Percentiles rank a stretch among this genome's conserved stretches.
These are phyloP conservation scores for Macropus fuliginosus DNA, from an alignment of 2,797 vertebrate species.

Conservation along the genomic window DNA sequence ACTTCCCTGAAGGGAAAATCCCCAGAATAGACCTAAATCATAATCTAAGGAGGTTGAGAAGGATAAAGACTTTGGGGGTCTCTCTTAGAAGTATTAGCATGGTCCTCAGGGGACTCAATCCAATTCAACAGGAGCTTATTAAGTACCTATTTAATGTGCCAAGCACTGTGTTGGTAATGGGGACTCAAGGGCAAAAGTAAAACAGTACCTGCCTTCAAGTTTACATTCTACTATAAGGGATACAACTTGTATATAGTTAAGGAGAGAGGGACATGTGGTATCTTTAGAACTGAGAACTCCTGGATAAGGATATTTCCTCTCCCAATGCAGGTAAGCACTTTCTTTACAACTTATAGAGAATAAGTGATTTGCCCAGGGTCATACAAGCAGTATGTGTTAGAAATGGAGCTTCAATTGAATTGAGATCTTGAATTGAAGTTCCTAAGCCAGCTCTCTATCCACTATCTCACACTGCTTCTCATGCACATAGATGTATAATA, in stretches of 20 bases:
- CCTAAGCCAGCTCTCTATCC: not conserved
- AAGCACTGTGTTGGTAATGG: not conserved
- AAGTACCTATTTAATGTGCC: not conserved
- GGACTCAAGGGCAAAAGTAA: not conserved
- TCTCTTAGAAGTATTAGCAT: not conserved
- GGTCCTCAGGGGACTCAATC: not conserved
- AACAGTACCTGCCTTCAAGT: not conserved
- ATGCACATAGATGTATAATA: not conserved
- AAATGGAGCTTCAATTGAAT: not conserved
- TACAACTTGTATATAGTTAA: not conserved
- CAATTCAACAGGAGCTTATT: not conserved
- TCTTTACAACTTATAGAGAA: not conserved
- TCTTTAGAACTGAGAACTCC: not conserved
- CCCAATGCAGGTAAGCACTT: not conserved
- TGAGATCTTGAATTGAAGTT: not conserved
- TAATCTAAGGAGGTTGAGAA: not conserved
- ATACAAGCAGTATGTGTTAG: not conserved
- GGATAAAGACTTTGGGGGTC: not conserved
- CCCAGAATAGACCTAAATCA: not conserved
- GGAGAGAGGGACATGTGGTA: not conserved
- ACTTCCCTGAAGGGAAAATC: not conserved
- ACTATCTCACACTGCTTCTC: not conserved
- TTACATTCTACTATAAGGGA: not conserved
- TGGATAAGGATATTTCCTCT: not conserved
- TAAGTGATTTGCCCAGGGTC: not conserved